Evolutionary conservation across 2,113 vertebrate genomes (phyloP), one percentile per base, ranked within the genome.

Genomic region (Aspidoscelis tigris): DNA sequence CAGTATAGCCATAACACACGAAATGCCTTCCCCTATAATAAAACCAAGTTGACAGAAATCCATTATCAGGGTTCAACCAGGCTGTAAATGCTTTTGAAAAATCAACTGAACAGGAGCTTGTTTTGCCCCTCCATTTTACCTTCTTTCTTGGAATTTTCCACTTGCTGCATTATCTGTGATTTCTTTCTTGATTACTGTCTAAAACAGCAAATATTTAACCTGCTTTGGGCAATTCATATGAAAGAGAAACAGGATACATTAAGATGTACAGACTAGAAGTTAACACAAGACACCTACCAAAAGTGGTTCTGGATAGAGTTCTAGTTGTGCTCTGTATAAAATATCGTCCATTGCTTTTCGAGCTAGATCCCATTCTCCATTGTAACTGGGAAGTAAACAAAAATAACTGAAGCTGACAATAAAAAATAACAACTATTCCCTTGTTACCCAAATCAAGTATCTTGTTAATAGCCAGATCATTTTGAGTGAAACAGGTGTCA

Each of bases 301-400:
- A 22, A 99, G 92, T 84, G 98, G 98, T 92, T 99, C 99, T 86
- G 99, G 98, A 93, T 97, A 98, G 71, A 99, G 93, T 76, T 99
- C 99, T 80, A 99, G 95, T 93, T 99, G 98, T 50, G 99, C 97
- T 94, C 99, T 96, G 85, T 99, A 99, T 78, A 99, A 93, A 91
- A 99, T 93, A 3, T 99, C 98, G 93, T 99, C 99, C 96, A 99
- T 93, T 55, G 99, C 98, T 96, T 97, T 99, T 87, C 97, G 97
- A 92, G 97, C 99, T 87, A 98, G 84, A 87, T 99, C 98, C 90
- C 97, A 97, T 92, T 99, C 98, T 87, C 98, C 99, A 84, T 99
- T 99, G 88, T 98, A 98, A 96, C 99, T 99, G 91, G 20, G 94
- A 81, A 76, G 81, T 73, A 86, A 47, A 83, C 55, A 33, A n/a